Conservation (phyloP, 2,797 vertebrate genomes). For the Sebastes kiyomatsui region DNA sequence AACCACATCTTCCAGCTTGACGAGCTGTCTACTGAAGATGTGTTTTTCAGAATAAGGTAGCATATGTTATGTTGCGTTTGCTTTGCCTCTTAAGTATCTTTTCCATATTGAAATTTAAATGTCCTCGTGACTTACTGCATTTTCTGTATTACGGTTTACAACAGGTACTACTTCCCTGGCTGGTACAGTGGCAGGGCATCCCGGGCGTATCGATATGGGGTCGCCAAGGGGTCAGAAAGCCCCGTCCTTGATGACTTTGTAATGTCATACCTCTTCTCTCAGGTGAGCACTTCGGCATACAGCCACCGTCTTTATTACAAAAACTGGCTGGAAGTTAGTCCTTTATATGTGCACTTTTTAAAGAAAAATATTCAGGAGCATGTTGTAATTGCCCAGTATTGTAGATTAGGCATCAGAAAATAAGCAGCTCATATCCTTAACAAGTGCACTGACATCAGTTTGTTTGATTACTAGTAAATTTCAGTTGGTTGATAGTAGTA, state of each 20-base stretch:
- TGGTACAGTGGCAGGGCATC: constrained; percentile 91
- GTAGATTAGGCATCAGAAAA: constrained; percentile 5
- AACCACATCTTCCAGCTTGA: constrained; percentile 92
- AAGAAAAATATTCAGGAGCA: neutral
- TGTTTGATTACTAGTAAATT: neutral
- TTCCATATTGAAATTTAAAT: neutral
- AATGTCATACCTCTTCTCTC: constrained; percentile 93
- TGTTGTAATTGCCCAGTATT: neutral
- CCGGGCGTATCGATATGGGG: constrained; percentile 87
- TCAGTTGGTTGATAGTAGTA: neutral
- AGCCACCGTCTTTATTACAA: neutral
- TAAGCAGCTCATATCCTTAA: neutral
- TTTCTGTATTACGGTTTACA: neutral
- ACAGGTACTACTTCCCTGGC: constrained; percentile 93
- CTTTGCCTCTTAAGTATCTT: neutral
- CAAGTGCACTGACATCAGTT: neutral
- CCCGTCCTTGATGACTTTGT: constrained; percentile 91
- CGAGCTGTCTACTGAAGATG: constrained; percentile 80
- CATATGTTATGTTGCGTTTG: neutral
- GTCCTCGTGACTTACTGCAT: neutral
- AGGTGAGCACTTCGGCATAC: constrained; percentile 78
- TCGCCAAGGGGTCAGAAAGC: constrained; percentile 88
- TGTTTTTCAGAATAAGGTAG: constrained; percentile 90
- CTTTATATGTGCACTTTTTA: neutral
- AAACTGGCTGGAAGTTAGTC: neutral